These are phyloP conservation scores for Pseudotriccus pelzelni DNA, from an alignment of 2,797 vertebrate species.

Conservation along the genomic window DNA sequence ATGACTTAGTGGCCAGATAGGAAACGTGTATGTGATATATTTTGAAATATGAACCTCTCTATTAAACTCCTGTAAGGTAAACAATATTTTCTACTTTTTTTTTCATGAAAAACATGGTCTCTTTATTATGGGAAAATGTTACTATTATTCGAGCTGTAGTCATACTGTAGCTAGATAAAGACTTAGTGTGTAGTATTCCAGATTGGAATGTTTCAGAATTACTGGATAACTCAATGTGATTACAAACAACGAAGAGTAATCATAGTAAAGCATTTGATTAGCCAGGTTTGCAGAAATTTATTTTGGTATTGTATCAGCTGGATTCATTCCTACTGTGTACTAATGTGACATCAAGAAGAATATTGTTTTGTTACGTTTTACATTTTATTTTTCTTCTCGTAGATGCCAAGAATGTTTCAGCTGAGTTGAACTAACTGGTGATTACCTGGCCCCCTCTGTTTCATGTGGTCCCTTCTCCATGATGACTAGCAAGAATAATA, in stretches of 20 bases:
- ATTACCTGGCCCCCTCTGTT: neutral
- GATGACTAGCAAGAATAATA: slow-evolving; percentile 10
- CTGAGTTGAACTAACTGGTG: slow-evolving; percentile 19
- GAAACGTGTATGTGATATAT: neutral
- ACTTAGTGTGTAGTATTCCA: neutral
- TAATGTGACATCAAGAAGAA: neutral
- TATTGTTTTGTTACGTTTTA: neutral
- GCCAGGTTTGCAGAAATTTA: neutral
- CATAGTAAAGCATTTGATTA: neutral
- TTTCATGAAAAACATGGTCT: neutral
- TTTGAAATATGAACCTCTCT: slow-evolving; percentile 16
- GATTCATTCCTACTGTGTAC: neutral
- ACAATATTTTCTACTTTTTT: neutral
- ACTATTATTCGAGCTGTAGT: neutral
- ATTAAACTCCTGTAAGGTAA: slow-evolving; percentile 20
- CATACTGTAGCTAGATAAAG: neutral
- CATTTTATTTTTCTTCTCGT: slow-evolving; percentile 15
- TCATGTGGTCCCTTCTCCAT: neutral
- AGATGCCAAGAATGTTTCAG: slow-evolving; percentile 26
- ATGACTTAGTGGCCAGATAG: slow-evolving; percentile 24
- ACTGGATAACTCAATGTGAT: neutral
- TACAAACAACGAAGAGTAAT: neutral
- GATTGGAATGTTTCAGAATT: neutral
- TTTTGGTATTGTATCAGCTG: neutral
- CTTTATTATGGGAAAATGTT: neutral